Base-by-base conservation (phyloP, 2,888 invertebrate genomes). In the Synergus laeviventris region DNA sequence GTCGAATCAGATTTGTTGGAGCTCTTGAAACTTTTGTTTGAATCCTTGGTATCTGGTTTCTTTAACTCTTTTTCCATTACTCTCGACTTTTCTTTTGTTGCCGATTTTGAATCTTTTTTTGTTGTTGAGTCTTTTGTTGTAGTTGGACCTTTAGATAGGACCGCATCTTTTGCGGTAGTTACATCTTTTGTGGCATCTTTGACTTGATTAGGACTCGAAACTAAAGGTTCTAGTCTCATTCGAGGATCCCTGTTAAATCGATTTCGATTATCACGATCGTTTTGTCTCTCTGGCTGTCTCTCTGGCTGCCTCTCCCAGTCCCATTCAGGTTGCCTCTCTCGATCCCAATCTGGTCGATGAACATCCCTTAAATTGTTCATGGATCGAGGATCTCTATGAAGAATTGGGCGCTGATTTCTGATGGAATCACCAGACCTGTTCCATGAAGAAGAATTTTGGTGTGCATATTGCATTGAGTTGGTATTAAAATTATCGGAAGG, bases 221-320 rank as follows among this genome's bases (percentile, higher is more conserved):
- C 21, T 18, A 42, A 16, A n/a, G 24, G 61, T 60, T 45, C 18
- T 60, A 12, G 56, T 21, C 39, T 49, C 24, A 49, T 56, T 64
- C 62, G 66, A 12, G 74, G 79, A 74, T 77, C 80, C 62, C 80
- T 80, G 36, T 79, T 79, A 9, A 78, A 49, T 16, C 78, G 76
- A n/a, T 66, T 79, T 66, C 78, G 78, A 49, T 76, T 70, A 62
- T 56, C 76, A 54, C 79, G 73, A 21, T 59, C 60, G 12, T 3
- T 73, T 11, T 54, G 36, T 14, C 54, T 56, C 5, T 54, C 56
- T 3, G 16, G 61, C 18, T 9, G 61, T 61, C 24, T 70, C 11
- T 18, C 70, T n/a, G n/a, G n/a, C n/a, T n/a, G n/a, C n/a, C 64
- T 42, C 8, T 42, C 73, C n/a, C 70, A 16, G 14, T 70, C 70